Conservation (phyloP, 2,113 vertebrate genomes). For the Varanus salvator region DNA sequence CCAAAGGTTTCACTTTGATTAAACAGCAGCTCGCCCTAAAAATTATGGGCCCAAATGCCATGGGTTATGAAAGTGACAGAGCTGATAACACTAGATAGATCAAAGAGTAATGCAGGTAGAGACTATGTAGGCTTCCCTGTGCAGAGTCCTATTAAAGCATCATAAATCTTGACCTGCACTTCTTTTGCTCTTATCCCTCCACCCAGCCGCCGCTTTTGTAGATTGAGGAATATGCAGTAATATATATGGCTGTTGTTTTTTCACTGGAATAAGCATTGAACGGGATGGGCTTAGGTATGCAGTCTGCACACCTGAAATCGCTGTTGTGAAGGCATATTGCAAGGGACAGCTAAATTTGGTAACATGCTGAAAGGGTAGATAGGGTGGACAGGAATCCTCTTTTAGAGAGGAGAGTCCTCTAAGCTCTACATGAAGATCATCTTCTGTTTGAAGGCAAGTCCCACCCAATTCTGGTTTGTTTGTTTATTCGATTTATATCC, state of each 20-base stretch:
- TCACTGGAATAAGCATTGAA: background rate
- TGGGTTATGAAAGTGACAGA: background rate
- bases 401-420: no score
- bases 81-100: background rate
- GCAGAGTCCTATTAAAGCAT: background rate
- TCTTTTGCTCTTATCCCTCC: accelerated
- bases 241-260: background rate
- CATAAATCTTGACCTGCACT: background rate
- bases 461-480: no score
- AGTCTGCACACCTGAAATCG: background rate
- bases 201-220: background rate
- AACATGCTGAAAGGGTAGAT: no score
- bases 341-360: background rate
- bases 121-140: background rate
- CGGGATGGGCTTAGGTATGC: background rate
- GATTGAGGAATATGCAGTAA: background rate
- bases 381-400: no score
- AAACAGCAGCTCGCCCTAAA: background rate
- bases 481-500: no score
- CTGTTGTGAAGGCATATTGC: background rate
- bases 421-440: no score
- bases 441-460: no score
- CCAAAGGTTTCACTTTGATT: background rate
- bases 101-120: background rate
- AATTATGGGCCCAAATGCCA: slow-evolving; percentile 30